Base-by-base conservation (phyloP, 2,888 invertebrate genomes). In the Xylota sylvarum region DNA sequence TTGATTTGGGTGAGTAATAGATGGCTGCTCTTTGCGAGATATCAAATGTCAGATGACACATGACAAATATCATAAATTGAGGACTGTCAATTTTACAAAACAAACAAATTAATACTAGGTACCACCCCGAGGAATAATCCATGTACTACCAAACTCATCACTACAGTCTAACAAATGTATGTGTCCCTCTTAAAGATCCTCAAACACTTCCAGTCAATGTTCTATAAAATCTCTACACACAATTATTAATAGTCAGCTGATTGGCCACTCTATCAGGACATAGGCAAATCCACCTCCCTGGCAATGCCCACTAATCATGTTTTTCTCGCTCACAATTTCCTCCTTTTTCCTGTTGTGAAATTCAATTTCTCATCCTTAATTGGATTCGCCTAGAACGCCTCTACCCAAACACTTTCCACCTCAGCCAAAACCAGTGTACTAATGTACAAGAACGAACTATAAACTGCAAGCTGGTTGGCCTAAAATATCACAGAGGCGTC, bases 301-400 rank as follows among this genome's bases (percentile, higher is more conserved):
- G 19, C 60, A 5, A 1, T 60, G 60, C 37, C 79, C 72, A 64
- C 79, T n/a, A 72, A 65, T 64, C 79, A 64, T 65, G 56, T 64
- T 64, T 46, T 14, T 50, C 56, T 32, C 46, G 60, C 48, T 81
- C 46, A 69, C 17, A 30, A 23, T 52, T 52, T 52, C 46, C 73
- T 69, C 69, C 67, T 62, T 62, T 67, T 81, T 62, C 80, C 73
- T 73, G 73, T 74, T 60, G 67, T 35, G 7, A 81, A 74, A 69
- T 69, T 81, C 74, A 67, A 81, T 81, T 81, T 74, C 55, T 74
- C 69, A 81, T 74, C 62, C 62, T 62, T 69, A 81, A 81, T 81
- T 81, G 69, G 81, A 81, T 74, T 81, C 74, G 80, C 80, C 73
- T 67, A 60, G 73, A 37, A 52, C 74, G 74, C 74, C 81, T 81